Evolutionary conservation across 2,888 invertebrate genomes (phyloP).

Genomic region (Cheilosia vulpina): DNA sequence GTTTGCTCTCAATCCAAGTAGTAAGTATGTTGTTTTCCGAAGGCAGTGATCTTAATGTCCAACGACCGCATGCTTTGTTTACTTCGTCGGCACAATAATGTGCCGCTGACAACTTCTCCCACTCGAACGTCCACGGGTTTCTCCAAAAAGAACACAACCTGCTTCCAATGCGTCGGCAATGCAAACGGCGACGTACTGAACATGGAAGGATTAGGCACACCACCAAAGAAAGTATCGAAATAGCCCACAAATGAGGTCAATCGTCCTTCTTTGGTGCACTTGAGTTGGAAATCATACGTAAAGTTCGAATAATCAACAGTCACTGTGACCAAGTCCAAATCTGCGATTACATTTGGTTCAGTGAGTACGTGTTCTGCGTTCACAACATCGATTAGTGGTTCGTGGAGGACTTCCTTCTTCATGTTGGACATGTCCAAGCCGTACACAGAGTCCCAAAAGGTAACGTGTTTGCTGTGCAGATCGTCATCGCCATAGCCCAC

Average conservation of each 20-base stretch:
- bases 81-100: constrained; percentile 89
- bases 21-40: constrained; percentile 86
- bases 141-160: constrained; percentile 91
- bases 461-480: constrained; percentile 89
- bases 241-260: constrained; percentile 94
- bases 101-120: constrained; percentile 87
- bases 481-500: constrained; percentile 91
- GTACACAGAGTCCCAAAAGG: constrained; percentile 97
- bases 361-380: constrained; percentile 87
- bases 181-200: constrained; percentile 89
- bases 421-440: constrained; percentile 97
- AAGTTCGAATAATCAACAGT: constrained; percentile 89
- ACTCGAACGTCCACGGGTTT: constrained; percentile 88
- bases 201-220: constrained; percentile 85
- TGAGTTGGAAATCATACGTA: constrained; percentile 88
- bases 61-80: constrained; percentile 90
- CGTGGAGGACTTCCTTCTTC: constrained; percentile 92
- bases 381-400: constrained; percentile 89
- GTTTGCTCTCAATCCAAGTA: constrained; percentile 85
- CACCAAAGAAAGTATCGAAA: constrained; percentile 95
- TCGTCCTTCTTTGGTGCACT: constrained; percentile 86
- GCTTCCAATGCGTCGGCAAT: constrained; percentile 92
- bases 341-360: constrained; percentile 86
- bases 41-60: constrained; percentile 88
- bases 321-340: constrained; percentile 91